phyloP scores from a whole-genome alignment of 1,140 invertebrate species.

The Chrysomallon squamiferum region DNA sequence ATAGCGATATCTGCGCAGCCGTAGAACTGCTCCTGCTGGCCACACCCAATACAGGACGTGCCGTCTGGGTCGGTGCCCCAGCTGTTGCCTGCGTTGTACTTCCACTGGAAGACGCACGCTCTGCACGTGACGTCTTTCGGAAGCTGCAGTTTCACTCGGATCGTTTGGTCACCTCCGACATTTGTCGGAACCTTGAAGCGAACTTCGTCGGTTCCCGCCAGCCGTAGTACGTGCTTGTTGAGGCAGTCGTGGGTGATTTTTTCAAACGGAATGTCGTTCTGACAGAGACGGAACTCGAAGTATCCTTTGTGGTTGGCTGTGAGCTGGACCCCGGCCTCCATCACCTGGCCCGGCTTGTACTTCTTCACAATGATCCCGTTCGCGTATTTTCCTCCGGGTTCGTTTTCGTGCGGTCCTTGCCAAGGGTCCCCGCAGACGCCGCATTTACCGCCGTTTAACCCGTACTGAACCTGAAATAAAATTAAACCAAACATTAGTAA shows the following conservation, averaged over 20 bases:
- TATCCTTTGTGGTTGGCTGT: conserved; percentile 56
- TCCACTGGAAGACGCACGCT: conserved; percentile 62
- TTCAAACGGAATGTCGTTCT: conserved; percentile 60
- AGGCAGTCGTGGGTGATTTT: conserved; percentile 46
- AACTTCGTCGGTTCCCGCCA: conserved; percentile 23
- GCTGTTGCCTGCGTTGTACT: conserved; percentile 60
- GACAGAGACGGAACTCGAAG: conserved; percentile 53
- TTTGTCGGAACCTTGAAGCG: conserved; percentile 23
- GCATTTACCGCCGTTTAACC: conserved; percentile 61
- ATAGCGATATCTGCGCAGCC: conserved; percentile 57
- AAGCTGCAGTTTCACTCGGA: conserved; percentile 34
- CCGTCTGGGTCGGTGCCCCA: conserved; percentile 49
- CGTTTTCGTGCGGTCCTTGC: conserved; percentile 57
- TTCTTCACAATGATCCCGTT: conserved; percentile 58
- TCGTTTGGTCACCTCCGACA: conserved; percentile 18
- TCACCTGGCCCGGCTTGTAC: conserved; percentile 54
- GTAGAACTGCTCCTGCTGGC: conserved; percentile 57
- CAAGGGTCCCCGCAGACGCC: conserved; percentile 59
- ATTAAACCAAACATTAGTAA: background rate
- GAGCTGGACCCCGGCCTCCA: conserved; percentile 35
- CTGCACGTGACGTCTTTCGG: conserved; percentile 52
- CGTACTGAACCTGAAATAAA: conserved; percentile 47
- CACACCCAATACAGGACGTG: conserved; percentile 46
- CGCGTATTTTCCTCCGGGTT: conserved; percentile 62
- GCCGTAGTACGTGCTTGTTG: conserved; percentile 31